These are phyloP conservation scores for Coreius guichenoti DNA, from an alignment of 2,797 vertebrate species.

Conservation along the genomic window DNA sequence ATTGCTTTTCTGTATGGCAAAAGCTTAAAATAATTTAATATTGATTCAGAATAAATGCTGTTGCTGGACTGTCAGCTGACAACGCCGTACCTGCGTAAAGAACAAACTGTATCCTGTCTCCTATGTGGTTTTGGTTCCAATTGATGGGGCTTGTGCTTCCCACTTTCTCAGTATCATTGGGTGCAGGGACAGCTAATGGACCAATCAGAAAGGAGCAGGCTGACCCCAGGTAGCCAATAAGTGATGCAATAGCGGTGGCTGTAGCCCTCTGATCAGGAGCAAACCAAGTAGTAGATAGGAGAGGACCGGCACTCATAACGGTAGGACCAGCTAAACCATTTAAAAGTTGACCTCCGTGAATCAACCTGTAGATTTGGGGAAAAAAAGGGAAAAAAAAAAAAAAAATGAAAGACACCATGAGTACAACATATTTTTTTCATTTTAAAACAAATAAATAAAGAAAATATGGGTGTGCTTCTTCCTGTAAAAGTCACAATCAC, in stretches of 20 bases:
- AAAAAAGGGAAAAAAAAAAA: no score
- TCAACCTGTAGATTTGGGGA: constrained; percentile 80
- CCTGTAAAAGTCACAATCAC: not conserved
- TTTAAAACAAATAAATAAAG: not conserved
- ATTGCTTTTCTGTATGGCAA: constrained; percentile 39
- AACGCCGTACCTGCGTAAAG: constrained; percentile 87
- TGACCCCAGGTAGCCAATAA: constrained; percentile 89
- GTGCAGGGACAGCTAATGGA: constrained; percentile 90
- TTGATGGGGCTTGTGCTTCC: constrained; percentile 11
- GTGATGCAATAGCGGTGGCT: constrained; percentile 91
- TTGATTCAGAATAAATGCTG: constrained; percentile 15
- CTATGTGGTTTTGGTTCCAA: constrained; percentile 77
- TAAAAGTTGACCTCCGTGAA: constrained; percentile 94
- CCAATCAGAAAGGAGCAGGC: constrained; percentile 89
- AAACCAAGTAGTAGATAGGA: constrained; percentile 97
- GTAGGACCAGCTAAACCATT: constrained; percentile 96
- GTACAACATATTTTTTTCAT: not conserved
- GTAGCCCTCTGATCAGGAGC: constrained; percentile 95
- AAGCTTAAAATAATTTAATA: constrained; percentile 24
- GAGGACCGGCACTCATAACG: constrained; percentile 91
- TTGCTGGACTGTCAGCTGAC: constrained; percentile 22
- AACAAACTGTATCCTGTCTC: constrained; percentile 88
- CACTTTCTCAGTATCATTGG: constrained; percentile 80
- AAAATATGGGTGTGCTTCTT: not conserved
- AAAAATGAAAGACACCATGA: not conserved